These are phyloP conservation scores for Menidia beryllina DNA, from an alignment of 2,113 vertebrate species.

Conservation along the genomic window DNA sequence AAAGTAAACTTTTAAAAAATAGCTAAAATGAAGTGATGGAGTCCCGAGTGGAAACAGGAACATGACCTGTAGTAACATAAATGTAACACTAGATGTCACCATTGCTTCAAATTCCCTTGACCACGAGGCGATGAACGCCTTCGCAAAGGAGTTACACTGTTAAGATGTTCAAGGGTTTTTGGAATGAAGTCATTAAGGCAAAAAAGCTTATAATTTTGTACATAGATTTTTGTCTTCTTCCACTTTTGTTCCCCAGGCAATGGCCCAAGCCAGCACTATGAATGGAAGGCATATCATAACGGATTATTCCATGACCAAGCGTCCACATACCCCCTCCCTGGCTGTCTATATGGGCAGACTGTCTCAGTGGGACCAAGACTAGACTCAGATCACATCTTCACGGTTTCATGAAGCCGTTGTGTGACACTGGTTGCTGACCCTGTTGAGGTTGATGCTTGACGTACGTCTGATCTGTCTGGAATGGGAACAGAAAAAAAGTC, in stretches of 20 bases:
- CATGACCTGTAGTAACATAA: no score
- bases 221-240: conserved; percentile 6
- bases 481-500: neutral
- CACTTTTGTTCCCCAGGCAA: conserved; percentile 81
- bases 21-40: neutral
- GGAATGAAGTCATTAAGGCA: neutral
- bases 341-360: conserved; percentile 96
- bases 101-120: conserved; percentile 23
- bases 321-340: conserved; percentile 92
- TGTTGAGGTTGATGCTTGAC: neutral
- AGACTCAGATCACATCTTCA: neutral
- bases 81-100: conserved; percentile 67
- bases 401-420: neutral
- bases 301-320: conserved; percentile 95
- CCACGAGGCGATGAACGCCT: neutral
- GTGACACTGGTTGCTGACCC: neutral
- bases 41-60: no score
- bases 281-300: conserved; percentile 92
- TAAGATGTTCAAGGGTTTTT: conserved; percentile 3
- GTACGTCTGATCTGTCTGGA: neutral
- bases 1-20: neutral
- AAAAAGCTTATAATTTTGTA: conserved; percentile 5
- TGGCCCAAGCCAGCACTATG: conserved; percentile 95
- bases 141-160: neutral
- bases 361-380: conserved; percentile 83